Evolutionary conservation across 2,113 vertebrate genomes (phyloP).

Genomic region (Sphaerodactylus townsendi): DNA sequence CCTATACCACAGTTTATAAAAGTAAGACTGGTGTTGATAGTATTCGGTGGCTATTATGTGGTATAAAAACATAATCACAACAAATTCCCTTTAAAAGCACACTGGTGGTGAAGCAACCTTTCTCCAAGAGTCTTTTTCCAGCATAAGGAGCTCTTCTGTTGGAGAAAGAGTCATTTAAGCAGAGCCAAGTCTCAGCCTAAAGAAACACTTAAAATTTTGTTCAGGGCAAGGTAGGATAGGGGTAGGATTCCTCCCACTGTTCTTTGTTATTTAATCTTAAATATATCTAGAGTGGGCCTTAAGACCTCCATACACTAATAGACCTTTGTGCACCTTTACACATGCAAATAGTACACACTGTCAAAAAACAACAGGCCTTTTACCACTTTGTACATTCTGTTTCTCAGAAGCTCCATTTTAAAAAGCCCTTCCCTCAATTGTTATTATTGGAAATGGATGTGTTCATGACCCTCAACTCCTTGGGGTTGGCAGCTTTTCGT

Average conservation of each 20-base stretch:
- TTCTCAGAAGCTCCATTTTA: background rate
- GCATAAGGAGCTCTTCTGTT: too few species aligned
- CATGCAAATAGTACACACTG: background rate
- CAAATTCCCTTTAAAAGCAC: too few species aligned
- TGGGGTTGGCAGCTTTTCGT: background rate
- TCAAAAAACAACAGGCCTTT: background rate
- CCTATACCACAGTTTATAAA: too few species aligned
- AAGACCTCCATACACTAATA: background rate
- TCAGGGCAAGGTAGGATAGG: background rate
- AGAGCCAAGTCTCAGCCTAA: background rate
- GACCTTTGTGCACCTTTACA: background rate
- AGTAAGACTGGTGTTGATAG: background rate
- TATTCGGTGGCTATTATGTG: too few species aligned
- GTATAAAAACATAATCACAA: too few species aligned
- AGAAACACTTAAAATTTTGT: background rate
- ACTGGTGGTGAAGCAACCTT: too few species aligned
- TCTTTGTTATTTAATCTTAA: too few species aligned
- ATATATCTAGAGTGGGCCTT: too few species aligned
- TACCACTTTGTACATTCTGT: background rate
- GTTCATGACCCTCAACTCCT: background rate
- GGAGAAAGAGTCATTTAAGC: too few species aligned
- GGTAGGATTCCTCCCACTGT: too few species aligned
- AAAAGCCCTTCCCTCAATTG: background rate
- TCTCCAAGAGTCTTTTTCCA: too few species aligned
- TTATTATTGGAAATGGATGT: background rate